These are phyloP conservation scores for Andricus curvator DNA, from an alignment of 2,888 invertebrate genomes.

Conservation along the genomic window DNA sequence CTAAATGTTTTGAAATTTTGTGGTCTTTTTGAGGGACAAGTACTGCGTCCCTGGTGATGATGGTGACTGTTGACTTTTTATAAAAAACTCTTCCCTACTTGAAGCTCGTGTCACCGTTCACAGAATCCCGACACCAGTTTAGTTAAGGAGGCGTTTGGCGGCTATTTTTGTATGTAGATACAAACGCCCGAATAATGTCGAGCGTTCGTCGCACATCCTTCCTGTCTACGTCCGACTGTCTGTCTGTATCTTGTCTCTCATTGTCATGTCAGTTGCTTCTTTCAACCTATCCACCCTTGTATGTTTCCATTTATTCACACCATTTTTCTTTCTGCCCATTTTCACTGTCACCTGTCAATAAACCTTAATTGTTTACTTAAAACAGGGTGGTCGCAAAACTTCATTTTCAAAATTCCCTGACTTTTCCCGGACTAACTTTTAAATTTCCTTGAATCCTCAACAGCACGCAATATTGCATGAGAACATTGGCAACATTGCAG, in stretches of 20 bases:
- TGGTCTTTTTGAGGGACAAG: neutral
- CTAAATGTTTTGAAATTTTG: no score
- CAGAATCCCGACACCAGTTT: conserved; percentile 19
- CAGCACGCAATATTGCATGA: no score
- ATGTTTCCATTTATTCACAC: conserved; percentile 44
- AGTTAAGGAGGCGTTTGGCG: conserved; percentile 49
- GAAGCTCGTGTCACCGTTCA: conserved; percentile 30
- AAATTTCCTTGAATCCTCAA: no score
- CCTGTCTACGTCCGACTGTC: conserved; percentile 54
- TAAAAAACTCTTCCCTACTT: neutral
- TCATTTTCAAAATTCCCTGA: no score
- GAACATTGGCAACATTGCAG: no score
- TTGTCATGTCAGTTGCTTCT: conserved; percentile 54
- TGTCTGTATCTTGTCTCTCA: conserved; percentile 55
- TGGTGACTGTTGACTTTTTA: conserved; percentile 9
- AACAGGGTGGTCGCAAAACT: no score
- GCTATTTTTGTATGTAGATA: conserved; percentile 61
- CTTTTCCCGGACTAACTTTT: no score
- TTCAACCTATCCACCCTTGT: conserved; percentile 47
- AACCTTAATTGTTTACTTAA: neutral
- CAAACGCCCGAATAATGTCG: conserved; percentile 60
- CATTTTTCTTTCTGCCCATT: conserved; percentile 24
- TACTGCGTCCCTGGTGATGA: conserved; percentile 23
- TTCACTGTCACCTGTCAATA: neutral
- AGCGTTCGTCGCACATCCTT: conserved; percentile 59